phyloP scores from a whole-genome alignment of 2,888 invertebrate species.

The Alloplasta piceator region DNA sequence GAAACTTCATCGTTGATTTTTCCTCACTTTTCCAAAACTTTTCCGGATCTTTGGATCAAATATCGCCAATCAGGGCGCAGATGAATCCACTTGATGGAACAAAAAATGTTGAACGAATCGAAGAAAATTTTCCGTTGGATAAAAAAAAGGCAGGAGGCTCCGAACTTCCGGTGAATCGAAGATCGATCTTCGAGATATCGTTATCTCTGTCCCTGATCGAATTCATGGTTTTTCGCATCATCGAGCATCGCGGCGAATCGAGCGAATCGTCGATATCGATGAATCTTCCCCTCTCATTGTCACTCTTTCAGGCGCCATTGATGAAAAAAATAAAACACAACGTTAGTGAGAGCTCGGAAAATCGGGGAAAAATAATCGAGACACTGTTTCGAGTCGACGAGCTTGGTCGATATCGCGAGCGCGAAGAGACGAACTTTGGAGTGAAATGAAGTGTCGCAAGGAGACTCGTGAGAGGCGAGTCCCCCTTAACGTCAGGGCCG shows the following conservation, averaged over 20 bases:
- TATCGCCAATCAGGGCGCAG: neutral
- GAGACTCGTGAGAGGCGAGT: slow-evolving; percentile 17
- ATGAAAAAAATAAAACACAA: too few relatives aligned
- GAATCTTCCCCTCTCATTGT: slow-evolving; percentile 28
- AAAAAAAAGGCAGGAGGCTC: neutral
- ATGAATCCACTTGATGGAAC: neutral
- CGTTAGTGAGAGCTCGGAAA: too few relatives aligned
- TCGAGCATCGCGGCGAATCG: slow-evolving; percentile 60
- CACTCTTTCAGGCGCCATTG: neutral
- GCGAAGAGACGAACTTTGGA: slow-evolving; percentile 62
- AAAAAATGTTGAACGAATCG: neutral
- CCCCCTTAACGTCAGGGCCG: slow-evolving; percentile 47
- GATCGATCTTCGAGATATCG: slow-evolving; percentile 56
- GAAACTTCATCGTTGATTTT: slow-evolving; percentile 73
- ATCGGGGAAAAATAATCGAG: too few relatives aligned
- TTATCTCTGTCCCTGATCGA: slow-evolving; percentile 49
- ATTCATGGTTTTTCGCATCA: slow-evolving; percentile 69
- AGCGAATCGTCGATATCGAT: slow-evolving; percentile 53
- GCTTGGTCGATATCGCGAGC: slow-evolving; percentile 42
- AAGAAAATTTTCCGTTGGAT: neutral
- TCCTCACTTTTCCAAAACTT: slow-evolving; percentile 67
- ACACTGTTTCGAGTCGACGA: neutral
- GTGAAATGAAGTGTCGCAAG: slow-evolving; percentile 47
- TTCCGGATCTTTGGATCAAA: too few relatives aligned
- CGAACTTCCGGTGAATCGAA: slow-evolving; percentile 52